Percentiles rank a stretch among this genome's conserved stretches.
phyloP scores from a whole-genome alignment of 2,797 vertebrate genomes.

The Fistularia tabacaria region DNA sequence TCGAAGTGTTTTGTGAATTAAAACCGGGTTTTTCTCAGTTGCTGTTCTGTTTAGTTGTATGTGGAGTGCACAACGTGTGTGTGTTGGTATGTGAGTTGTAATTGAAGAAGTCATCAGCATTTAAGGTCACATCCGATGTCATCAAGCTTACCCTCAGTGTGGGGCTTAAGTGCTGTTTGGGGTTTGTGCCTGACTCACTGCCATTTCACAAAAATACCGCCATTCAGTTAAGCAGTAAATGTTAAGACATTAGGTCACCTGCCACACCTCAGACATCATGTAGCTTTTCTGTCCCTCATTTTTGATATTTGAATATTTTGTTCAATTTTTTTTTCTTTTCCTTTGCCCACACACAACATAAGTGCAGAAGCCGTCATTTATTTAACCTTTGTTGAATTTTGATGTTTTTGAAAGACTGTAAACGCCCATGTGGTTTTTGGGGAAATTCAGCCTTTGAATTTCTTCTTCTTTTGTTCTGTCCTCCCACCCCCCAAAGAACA shows the following conservation, averaged over 20 bases:
- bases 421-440: constrained; percentile 64
- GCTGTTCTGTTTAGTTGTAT: no score
- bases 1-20: constrained; percentile 30
- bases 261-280: constrained; percentile 5
- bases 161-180: constrained; percentile 28
- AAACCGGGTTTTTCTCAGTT: constrained; percentile 23
- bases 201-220: constrained; percentile 43
- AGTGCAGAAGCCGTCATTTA: constrained; percentile 48
- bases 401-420: constrained; percentile 64
- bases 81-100: background rate
- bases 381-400: constrained; percentile 64
- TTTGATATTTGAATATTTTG: constrained; percentile 4
- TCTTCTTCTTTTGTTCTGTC: constrained; percentile 57
- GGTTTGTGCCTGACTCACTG: constrained; percentile 45
- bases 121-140: constrained; percentile 66
- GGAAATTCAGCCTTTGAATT: constrained; percentile 64
- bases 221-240: constrained; percentile 13
- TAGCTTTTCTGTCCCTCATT: background rate
- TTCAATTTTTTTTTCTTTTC: background rate
- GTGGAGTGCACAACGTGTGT: constrained; percentile 2
- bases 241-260: constrained; percentile 23
- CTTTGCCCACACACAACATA: constrained; percentile 48
- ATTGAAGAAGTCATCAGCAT: constrained; percentile 40
- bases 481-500: constrained; percentile 31
- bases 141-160: constrained; percentile 55